Conservation (phyloP, 2,797 vertebrate genomes). For the Anguilla obscura region DNA sequence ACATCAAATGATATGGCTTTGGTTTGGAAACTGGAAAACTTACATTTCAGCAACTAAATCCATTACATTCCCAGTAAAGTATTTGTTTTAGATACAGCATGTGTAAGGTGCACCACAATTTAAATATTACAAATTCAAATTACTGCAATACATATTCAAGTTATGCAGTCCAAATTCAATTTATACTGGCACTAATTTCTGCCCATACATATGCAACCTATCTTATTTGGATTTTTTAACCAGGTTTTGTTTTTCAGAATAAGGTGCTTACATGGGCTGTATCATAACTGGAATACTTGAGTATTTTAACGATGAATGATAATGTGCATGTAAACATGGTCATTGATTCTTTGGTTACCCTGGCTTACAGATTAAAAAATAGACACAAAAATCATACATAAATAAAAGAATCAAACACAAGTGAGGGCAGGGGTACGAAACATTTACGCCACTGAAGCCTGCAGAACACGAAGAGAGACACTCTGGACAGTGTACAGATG, state of each 20-base stretch:
- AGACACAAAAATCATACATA: not conserved
- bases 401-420: no score
- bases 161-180: not conserved
- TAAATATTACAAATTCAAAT: not conserved
- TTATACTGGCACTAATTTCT: not conserved
- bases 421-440: no score
- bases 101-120: not conserved
- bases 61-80: not conserved
- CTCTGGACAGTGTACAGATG: no score
- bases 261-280: not conserved
- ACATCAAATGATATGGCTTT: no score
- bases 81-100: not conserved
- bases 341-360: not conserved
- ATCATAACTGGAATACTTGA: not conserved
- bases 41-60: not conserved
- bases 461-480: no score
- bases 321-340: not conserved
- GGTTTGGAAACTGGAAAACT: not conserved
- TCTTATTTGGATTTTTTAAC: not conserved
- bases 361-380: not conserved
- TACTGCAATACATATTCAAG: not conserved
- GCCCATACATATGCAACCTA: not conserved
- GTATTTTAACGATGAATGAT: not conserved
- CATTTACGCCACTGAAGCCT: no score
- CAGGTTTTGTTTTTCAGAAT: not conserved